Evolutionary conservation across 2,888 invertebrate species (phyloP), one percentile per base, ranked within the genome.

Genomic region (Watsonalla cultraria): DNA sequence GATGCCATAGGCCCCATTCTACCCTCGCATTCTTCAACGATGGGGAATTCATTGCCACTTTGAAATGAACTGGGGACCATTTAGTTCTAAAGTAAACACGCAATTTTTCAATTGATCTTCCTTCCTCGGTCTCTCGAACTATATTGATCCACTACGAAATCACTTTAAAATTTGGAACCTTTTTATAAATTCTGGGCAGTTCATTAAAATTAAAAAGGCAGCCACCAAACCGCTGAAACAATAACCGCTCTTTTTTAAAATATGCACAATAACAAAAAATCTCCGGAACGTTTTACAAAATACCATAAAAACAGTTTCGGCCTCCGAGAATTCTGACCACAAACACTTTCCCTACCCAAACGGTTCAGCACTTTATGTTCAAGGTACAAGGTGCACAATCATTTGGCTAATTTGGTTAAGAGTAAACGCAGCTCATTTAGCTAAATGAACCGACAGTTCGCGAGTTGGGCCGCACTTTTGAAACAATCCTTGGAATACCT

Each of bases 371-470:
- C 42, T 42, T 42, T 42, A 42, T 11, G 11, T 11, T 0, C 2
- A 42, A 11, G 42, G 5, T 11, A 11, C 11, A 42, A 42, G 42
- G 42, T 42, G 42, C 42, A 42, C 42, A 42, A 42, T 42, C 11
- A 42, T 42, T 11, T 42, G 42, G 42, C 42, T 42, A 42, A 42
- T 24, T 34, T 45, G 49, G 54, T 50, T 54, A 56, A 51, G 45
- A 47, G 45, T 65, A 60, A 61, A 60, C 54, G 58, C 61, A 66
- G 67, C 68, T 73, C 73, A 75, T 77, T 78, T 75, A 59, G 66
- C 65, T 68, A 74, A 77, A 78, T 77, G 71, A 78, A 70, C 72
- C 60, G 62, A 51, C 49, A 55, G 58, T 58, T 58, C 57, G 60
- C 64, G 60, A 60, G 59, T 62, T 39, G 56, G 58, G 54, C 60